Percentiles rank a stretch among this genome's conserved stretches.
Conservation (phyloP, 2,888 invertebrate species). For the Epirrita christyi region DNA sequence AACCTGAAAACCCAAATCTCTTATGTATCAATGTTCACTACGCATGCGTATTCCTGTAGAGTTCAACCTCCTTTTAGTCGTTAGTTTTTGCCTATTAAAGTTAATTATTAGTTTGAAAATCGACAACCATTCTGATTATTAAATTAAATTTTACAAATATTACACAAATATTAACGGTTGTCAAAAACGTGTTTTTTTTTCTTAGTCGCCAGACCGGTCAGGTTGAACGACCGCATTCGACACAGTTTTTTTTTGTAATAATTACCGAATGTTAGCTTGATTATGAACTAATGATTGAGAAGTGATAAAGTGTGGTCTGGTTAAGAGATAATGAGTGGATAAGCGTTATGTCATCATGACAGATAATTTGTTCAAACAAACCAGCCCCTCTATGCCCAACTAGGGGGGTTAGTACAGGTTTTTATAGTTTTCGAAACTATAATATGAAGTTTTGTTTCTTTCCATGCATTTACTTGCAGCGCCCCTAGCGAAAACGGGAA, state of each 20-base stretch:
- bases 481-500: no score
- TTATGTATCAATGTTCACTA: not conserved
- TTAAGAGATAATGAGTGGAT: not conserved
- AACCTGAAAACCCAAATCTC: no score
- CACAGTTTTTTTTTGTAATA: slow-evolving; percentile 41
- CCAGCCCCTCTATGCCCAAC: no score
- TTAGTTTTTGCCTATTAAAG: no score
- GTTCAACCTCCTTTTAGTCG: no score
- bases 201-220: slow-evolving; percentile 53
- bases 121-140: slow-evolving; percentile 3
- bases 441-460: no score
- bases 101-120: slow-evolving; percentile 1
- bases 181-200: slow-evolving; percentile 45
- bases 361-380: no score
- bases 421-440: no score
- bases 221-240: slow-evolving; percentile 65
- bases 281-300: slow-evolving; percentile 25
- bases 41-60: not conserved
- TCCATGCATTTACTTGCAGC: no score
- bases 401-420: no score
- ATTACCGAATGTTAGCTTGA: slow-evolving; percentile 26
- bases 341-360: not conserved
- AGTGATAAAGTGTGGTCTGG: not conserved
- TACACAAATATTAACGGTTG: slow-evolving; percentile 52
- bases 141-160: slow-evolving; percentile 41